Conservation (phyloP, 2,888 invertebrate genomes). For the Hyles lineata region DNA sequence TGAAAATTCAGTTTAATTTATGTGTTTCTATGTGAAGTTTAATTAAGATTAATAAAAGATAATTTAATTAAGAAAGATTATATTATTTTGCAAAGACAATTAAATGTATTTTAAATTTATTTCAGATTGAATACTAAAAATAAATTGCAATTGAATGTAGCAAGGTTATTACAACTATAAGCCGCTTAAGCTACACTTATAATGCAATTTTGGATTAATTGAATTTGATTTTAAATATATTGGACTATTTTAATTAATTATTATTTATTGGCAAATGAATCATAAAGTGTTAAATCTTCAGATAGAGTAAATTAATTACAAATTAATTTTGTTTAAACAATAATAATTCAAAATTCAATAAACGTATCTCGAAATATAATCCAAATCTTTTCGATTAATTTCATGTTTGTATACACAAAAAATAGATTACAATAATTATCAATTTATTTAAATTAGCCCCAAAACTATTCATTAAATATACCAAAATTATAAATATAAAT, state of each 20-base stretch:
- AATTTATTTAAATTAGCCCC: neutral
- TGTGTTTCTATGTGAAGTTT: neutral
- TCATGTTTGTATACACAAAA: too few relatives aligned
- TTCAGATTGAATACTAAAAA: neutral
- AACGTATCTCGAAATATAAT: too few relatives aligned
- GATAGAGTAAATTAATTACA: too few relatives aligned
- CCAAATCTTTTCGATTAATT: too few relatives aligned
- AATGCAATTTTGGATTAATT: neutral
- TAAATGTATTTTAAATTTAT: neutral
- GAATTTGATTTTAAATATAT: neutral
- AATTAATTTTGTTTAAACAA: too few relatives aligned
- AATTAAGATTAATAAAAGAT: too few relatives aligned
- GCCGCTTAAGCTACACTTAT: neutral
- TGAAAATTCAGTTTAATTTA: neutral
- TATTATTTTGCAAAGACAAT: neutral
- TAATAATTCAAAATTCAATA: too few relatives aligned
- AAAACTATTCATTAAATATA: neutral
- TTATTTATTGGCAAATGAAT: too few relatives aligned
- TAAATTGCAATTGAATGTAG: neutral
- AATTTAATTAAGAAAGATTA: too few relatives aligned
- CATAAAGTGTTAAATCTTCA: too few relatives aligned
- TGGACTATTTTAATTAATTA: too few relatives aligned
- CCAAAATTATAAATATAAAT: neutral
- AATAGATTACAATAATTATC: too few relatives aligned
- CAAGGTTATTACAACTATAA: neutral